Percentiles rank a stretch among this genome's conserved stretches.
Evolutionary conservation across 2,797 vertebrate species (phyloP).

Genomic region (Trematomus bernacchii): DNA sequence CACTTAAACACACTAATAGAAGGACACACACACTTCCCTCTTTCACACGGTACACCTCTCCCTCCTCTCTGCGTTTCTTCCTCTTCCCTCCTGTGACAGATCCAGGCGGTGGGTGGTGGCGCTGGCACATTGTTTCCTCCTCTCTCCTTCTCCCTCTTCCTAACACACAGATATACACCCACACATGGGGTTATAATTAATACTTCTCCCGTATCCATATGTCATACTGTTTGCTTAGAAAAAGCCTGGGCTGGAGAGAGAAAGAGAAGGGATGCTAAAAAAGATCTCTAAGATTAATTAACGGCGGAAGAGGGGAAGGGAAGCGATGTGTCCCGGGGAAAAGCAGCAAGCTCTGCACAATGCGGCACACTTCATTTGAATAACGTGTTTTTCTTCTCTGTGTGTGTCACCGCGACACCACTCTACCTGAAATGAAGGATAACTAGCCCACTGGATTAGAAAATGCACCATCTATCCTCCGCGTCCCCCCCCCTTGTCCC

Average conservation of each 20-base stretch:
- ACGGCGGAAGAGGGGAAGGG: constrained; percentile 76
- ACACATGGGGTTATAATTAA: constrained; percentile 87
- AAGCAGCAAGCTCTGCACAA: constrained; percentile 85
- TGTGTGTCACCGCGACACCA: constrained; percentile 78
- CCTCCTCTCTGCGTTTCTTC: constrained; percentile 62
- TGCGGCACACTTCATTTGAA: constrained; percentile 86
- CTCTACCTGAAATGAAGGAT: constrained; percentile 91
- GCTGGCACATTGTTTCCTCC: constrained; percentile 78
- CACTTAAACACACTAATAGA: constrained; percentile 70
- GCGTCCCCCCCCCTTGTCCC: constrained; percentile 68
- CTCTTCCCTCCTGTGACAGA: constrained; percentile 81
- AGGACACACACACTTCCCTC: constrained; percentile 58
- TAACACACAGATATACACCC: constrained; percentile 71
- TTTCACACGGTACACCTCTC: constrained; percentile 68
- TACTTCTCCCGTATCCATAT: constrained; percentile 85
- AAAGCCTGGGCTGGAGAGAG: constrained; percentile 68
- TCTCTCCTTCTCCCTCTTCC: constrained; percentile 52
- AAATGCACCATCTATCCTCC: constrained; percentile 93
- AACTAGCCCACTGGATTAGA: constrained; percentile 95
- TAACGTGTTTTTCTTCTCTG: constrained; percentile 77
- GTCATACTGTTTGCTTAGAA: constrained; percentile 87
- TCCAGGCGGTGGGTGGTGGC: constrained; percentile 82
- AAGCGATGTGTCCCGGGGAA: constrained; percentile 81
- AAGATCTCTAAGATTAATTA: constrained; percentile 88
- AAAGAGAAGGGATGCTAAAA: constrained; percentile 73